Evolutionary conservation across 2,888 invertebrate genomes (phyloP), one percentile per base, ranked within the genome.

Genomic region (Crepidodera aurea): DNA sequence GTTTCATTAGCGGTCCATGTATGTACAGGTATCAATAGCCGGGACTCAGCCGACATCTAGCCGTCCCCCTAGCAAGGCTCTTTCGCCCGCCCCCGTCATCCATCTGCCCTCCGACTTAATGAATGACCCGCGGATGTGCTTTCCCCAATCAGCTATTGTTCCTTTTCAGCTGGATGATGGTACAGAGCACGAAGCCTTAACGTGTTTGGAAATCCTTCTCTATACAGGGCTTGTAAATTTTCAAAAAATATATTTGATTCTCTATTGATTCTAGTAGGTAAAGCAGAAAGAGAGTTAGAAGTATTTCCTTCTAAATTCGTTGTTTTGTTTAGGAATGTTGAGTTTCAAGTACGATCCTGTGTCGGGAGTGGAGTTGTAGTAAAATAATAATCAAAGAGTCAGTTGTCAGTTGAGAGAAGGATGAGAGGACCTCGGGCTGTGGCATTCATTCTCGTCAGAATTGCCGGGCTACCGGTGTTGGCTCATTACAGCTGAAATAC

Each of bases 401-500:
- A 8, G 34, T 54, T 29, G 53, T 53, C 53, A 60, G 37, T n/a
- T n/a, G 13, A 25, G 13, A 40, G 27, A 37, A 15, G 25, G 40
- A 32, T 22, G 29, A 44, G 12, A 58, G 65, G 53, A 55, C 61
- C 53, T 57, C 50, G 39, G 59, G 62, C 60, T 60, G 62, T 64
- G 68, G 71, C 72, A 75, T 76, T 73, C 75, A 76, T 74, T 75
- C 71, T 74, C 74, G 74, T 75, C 76, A 73, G 68, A 64, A 55
- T 61, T 57, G 67, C 39, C 39, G 22, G 71, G 77, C 79, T 78
- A 79, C 79, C 15, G 74, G 42, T 29, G 54, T 54, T 54, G 29
- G 66, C 75, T 79, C 78, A 77, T 77, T 78, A 77, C 75, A 65
- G 69, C 70, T 78, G 77, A 79, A 79, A 79, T 78, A 77, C 77